A percentile compares a stretch with the other conserved stretches of the same genome.
These are phyloP conservation scores for Eubucco bourcierii DNA, from an alignment of 2,113 vertebrate genomes.

Conservation along the genomic window DNA sequence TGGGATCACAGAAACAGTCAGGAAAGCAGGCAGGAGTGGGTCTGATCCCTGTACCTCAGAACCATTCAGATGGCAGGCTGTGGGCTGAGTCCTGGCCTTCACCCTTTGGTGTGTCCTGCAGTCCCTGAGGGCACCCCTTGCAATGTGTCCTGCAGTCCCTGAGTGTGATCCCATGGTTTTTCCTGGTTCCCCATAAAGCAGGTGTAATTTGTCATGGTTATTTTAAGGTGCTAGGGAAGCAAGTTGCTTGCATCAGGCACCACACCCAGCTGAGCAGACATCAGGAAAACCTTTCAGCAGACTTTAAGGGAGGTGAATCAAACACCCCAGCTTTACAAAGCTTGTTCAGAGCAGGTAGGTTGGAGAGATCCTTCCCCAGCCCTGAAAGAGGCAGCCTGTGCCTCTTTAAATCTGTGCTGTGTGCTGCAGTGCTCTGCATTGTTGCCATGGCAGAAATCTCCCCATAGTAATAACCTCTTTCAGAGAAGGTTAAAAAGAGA, in stretches of 20 bases:
- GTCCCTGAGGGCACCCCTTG: too few species aligned
- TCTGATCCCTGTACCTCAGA: not conserved
- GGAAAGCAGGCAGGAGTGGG: not conserved
- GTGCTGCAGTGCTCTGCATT: conserved; percentile 57
- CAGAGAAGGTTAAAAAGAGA: conserved; percentile 63
- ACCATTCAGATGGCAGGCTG: not conserved
- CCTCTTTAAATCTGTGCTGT: conserved; percentile 51
- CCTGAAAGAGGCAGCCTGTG: not conserved
- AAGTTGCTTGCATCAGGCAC: not conserved
- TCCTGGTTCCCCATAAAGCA: not conserved
- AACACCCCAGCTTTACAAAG: not conserved
- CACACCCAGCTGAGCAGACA: not conserved
- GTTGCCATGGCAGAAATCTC: conserved; percentile 77
- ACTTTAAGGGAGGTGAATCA: not conserved
- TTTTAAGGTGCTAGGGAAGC: not conserved
- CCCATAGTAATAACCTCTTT: conserved; percentile 73
- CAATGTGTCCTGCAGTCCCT: not conserved
- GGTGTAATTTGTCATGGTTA: not conserved
- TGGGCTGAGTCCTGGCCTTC: not conserved
- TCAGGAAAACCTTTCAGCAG: not conserved
- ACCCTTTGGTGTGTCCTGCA: not conserved
- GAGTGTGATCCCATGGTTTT: not conserved
- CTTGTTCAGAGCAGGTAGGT: not conserved
- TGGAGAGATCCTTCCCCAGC: not conserved
- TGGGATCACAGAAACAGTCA: not conserved